phyloP scores from a whole-genome alignment of 2,113 vertebrate species.

The Silurus glanis region DNA sequence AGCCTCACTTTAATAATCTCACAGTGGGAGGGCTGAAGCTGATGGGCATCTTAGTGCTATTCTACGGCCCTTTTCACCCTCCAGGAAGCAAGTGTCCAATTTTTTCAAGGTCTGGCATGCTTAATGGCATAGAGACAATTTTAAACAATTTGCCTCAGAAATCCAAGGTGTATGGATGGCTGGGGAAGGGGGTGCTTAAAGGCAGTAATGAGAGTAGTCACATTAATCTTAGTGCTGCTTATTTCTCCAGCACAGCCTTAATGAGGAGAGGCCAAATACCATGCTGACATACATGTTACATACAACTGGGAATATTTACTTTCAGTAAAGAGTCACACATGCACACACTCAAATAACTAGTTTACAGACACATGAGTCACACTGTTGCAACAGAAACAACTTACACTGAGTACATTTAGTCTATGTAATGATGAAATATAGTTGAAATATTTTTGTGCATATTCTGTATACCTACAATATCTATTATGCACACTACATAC shows the following conservation, averaged over 20 bases:
- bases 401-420: slow-evolving; percentile 9
- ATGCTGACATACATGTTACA: slow-evolving; percentile 48
- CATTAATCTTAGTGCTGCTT: slow-evolving; percentile 53
- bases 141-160: slow-evolving; percentile 50
- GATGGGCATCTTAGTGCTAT: slow-evolving; percentile 37
- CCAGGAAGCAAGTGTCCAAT: slow-evolving; percentile 27
- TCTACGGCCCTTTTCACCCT: slow-evolving; percentile 21
- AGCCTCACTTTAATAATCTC: slow-evolving; percentile 56
- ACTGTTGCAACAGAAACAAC: neutral
- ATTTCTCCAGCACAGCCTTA: slow-evolving; percentile 45
- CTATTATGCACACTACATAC: neutral
- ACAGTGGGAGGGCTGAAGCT: slow-evolving; percentile 49
- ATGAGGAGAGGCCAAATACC: slow-evolving; percentile 29
- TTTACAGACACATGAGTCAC: neutral
- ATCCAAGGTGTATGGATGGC: slow-evolving; percentile 13
- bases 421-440: slow-evolving; percentile 2
- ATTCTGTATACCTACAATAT: neutral
- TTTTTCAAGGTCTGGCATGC: slow-evolving; percentile 24
- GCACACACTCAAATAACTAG: slow-evolving; percentile 11
- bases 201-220: slow-evolving; percentile 39
- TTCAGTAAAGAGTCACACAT: slow-evolving; percentile 30
- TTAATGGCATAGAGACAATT: slow-evolving; percentile 49
- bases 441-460: slow-evolving; percentile 1
- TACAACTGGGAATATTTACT: slow-evolving; percentile 38
- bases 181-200: slow-evolving; percentile 40